Evolutionary conservation across 2,888 invertebrate species (phyloP), one percentile per base, ranked within the genome.

Genomic region (Trissolcus brochymenae): DNA sequence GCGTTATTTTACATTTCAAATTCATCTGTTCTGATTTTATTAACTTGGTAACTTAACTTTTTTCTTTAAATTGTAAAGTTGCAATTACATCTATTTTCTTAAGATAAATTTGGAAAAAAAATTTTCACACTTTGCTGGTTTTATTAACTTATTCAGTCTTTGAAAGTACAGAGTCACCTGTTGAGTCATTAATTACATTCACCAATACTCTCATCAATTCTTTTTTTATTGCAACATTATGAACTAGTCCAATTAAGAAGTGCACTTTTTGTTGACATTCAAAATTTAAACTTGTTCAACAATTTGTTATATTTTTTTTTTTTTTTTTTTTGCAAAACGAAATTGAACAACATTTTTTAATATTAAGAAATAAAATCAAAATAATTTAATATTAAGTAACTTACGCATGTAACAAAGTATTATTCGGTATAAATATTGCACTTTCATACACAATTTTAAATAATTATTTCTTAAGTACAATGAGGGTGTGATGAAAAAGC

Each of bases 381-480:
- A 1, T 64, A 21, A 79, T 80, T 80, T 79, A 81, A 70, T 60
- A 76, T 82, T 83, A 84, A 84, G 84, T 83, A 84, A 82, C 79
- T 80, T 82, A 82, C 78, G 78, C 79, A 75, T 75, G 79, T 75
- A 80, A 81, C 76, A 55, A 55, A 17, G 4, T 51, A 68, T 77
- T 62, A 60, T 76, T 79, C 74, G 16, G 77, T 75, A 81, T 82
- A 82, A 82, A 83, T 81, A 83, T 82, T 79, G 71, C 72, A 79
- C 81, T 82, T 80, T 80, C 64, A 80, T 82, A 82, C 80, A 81
- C 72, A 79, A 80, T 75, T 76, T 78, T 76, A 81, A 79, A 83
- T 78, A 78, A 76, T 81, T 78, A 78, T 79, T 72, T 62, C 51
- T 83, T 83, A 83, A 83, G 83, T 83, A 83, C 83, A 81, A 80